These are phyloP conservation scores for Rattus norvegicus DNA, from an alignment of 2,113 vertebrate species.

Conservation along the genomic window DNA sequence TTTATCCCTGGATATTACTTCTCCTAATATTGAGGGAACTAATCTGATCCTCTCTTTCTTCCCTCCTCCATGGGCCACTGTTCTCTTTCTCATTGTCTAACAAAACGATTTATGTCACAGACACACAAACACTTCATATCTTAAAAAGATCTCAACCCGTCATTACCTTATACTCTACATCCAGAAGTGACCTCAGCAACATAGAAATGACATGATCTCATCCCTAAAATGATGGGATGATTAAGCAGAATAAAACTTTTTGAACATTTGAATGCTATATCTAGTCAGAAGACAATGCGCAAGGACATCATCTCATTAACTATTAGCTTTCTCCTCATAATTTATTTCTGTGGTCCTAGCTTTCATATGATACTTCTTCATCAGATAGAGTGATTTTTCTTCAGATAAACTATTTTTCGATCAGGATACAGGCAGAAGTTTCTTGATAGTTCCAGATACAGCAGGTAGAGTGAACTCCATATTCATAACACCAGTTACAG, in stretches of 20 bases:
- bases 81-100: neutral
- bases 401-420: neutral
- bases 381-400: neutral
- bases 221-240: neutral
- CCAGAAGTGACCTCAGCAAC: neutral
- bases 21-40: constrained; percentile 9
- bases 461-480: neutral
- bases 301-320: neutral
- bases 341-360: neutral
- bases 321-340: neutral
- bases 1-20: neutral
- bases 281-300: neutral
- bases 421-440: neutral
- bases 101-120: neutral
- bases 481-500: rapidly evolving
- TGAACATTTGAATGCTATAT: neutral
- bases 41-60: constrained; percentile 46
- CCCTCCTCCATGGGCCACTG: neutral
- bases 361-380: constrained; percentile 25
- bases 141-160: neutral
- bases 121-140: neutral
- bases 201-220: neutral
- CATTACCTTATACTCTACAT: neutral
- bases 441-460: neutral
- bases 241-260: neutral